Evolutionary conservation across 2,888 invertebrate genomes (phyloP), one percentile per base, ranked within the genome.

Genomic region (Oscheius sp.): DNA sequence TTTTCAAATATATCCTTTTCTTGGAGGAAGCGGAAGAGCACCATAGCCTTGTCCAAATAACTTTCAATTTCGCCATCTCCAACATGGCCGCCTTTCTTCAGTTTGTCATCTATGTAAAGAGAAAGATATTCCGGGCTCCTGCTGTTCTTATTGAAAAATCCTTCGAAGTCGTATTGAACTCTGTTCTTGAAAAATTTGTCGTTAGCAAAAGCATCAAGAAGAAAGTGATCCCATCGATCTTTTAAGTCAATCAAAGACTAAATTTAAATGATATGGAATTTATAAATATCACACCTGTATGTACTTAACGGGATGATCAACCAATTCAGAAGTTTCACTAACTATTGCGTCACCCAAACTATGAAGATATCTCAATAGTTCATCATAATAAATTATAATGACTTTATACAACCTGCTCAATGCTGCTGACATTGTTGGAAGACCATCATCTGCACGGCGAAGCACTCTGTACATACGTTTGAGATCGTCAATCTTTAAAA

Each of bases 1-100:
- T 97, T 92, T 91, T 99, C 99, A 90, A 99, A 99, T 59, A 99
- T 96, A 90, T 99, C 99, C 90, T 99, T 99, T 90, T 99, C 99
- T 91, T 98, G 95, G 68, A 99, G 92, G 91, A 96, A 99, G 85
- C 99, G 93, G 92, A 99, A 99, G 85, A 99, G 91, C 76, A 99
- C 97, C 98, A 99, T 99, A 45, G 96, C 95, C 90, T 99, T 99
- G 91, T 99, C 99, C 83, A 99, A 91, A 49, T 99, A 95, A 58
- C 93, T 93, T 90, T 99, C 99, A 75, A 82, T 75, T 52, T 82
- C 82, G n/a, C 66, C 72, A 58, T 83, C 83, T 0, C 75, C 76
- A 64, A 78, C 97, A 91, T 97, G 98, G 76, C 96, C 96, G 35
- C 98, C 99, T 90, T 98, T 99, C 70, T 85, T 87, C 56, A 87